Conservation (phyloP, 2,113 vertebrate genomes). For the Nycticryphes semicollaris region DNA sequence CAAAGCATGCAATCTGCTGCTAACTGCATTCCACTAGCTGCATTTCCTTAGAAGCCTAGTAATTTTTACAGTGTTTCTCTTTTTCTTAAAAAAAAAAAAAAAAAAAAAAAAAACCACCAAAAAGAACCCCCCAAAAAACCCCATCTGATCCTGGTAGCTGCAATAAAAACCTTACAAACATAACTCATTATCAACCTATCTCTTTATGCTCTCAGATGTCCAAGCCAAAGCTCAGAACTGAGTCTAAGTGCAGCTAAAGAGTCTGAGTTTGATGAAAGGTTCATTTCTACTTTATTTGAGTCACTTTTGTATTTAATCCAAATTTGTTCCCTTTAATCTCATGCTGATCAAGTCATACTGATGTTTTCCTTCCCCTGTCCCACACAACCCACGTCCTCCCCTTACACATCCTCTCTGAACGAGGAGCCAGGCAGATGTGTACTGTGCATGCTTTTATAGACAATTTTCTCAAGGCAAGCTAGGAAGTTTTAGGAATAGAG, state of each 20-base stretch:
- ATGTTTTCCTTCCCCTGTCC: background rate
- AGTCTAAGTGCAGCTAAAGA: background rate
- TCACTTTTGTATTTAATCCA: background rate
- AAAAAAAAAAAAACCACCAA: background rate
- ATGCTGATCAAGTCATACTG: background rate
- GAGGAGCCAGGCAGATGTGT: background rate
- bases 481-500: background rate
- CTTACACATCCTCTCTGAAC: background rate
- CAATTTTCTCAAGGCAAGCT: background rate
- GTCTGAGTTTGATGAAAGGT: background rate
- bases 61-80: constrained; percentile 17
- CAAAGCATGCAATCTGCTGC: constrained; percentile 43
- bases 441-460: background rate
- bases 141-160: background rate
- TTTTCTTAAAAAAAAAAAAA: background rate
- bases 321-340: background rate
- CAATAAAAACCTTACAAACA: background rate
- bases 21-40: constrained; percentile 17
- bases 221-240: background rate
- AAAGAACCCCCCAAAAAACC: too few species aligned
- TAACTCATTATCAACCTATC: background rate
- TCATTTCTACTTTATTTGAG: background rate
- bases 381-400: background rate
- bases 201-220: background rate
- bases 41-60: background rate